Evolutionary conservation across 2,888 invertebrate genomes (phyloP).

Genomic region (Heliconius aoede): DNA sequence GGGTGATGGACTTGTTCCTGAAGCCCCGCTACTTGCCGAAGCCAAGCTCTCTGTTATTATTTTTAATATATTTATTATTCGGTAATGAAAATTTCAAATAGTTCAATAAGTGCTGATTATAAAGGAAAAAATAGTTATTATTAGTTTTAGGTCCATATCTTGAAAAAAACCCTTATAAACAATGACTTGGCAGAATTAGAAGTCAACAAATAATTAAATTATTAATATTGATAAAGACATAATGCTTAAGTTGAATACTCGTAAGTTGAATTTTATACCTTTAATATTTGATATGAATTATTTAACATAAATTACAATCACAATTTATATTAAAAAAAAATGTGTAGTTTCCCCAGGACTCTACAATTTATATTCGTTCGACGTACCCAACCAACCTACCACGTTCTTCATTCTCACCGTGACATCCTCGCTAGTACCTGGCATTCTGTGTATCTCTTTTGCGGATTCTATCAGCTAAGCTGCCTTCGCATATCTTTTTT

Average conservation of each 20-base stretch:
- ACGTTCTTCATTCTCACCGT: too few relatives aligned
- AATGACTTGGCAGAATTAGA: not conserved
- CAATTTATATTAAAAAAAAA: too few relatives aligned
- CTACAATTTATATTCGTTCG: too few relatives aligned
- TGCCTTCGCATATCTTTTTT: too few relatives aligned
- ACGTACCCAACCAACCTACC: too few relatives aligned
- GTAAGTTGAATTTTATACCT: too few relatives aligned
- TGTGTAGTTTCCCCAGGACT: too few relatives aligned
- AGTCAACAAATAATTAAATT: not conserved
- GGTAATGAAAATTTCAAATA: not conserved
- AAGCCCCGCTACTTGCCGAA: constrained; percentile 75
- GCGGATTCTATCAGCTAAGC: too few relatives aligned
- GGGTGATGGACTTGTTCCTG: constrained; percentile 74
- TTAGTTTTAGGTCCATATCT: not conserved
- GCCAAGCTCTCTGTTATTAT: constrained; percentile 62
- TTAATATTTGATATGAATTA: too few relatives aligned
- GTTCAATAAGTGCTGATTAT: not conserved
- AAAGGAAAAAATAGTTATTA: not conserved
- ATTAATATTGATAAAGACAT: not conserved
- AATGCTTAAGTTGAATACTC: not conserved
- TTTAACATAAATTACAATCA: too few relatives aligned
- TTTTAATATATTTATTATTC: constrained; percentile 2
- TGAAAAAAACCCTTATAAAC: not conserved
- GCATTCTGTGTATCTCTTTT: too few relatives aligned
- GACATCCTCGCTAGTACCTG: too few relatives aligned